Percentiles rank a stretch among this genome's conserved stretches.
Conservation (phyloP, 2,113 vertebrate species). For the Ursus arctos region DNA sequence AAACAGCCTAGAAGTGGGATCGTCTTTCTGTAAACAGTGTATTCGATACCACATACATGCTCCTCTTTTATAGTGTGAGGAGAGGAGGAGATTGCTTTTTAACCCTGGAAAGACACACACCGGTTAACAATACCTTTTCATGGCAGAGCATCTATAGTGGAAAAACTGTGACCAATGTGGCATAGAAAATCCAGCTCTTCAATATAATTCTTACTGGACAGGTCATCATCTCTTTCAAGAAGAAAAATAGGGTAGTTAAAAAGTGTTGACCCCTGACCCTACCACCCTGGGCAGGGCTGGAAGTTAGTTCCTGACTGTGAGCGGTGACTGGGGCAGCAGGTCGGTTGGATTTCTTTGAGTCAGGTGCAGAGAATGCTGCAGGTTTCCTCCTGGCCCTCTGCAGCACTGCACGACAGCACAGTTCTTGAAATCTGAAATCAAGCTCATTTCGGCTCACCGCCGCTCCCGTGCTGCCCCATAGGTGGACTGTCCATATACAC, state of each 20-base stretch:
- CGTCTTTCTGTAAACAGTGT: slow-evolving; percentile 38
- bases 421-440: not conserved
- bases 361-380: not conserved
- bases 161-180: not conserved
- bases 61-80: not conserved
- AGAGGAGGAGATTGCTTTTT: not conserved
- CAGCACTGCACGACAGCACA: rapidly evolving
- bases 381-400: not conserved
- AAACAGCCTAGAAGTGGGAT: not conserved
- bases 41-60: not conserved
- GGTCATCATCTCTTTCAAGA: not conserved
- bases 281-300: not conserved
- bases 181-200: not conserved
- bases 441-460: not conserved
- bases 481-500: not conserved
- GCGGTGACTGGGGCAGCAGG: not conserved
- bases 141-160: not conserved
- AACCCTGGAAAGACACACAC: not conserved
- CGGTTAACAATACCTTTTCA: not conserved
- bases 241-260: not conserved
- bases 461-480: rapidly evolving
- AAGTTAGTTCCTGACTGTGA: not conserved
- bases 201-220: not conserved
- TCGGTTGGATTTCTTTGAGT: not conserved
- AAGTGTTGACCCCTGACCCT: not conserved